Percentiles rank a stretch among this genome's conserved stretches.
phyloP scores from a whole-genome alignment of 2,113 vertebrate species.

The Ptilorrhoa leucosticta region DNA sequence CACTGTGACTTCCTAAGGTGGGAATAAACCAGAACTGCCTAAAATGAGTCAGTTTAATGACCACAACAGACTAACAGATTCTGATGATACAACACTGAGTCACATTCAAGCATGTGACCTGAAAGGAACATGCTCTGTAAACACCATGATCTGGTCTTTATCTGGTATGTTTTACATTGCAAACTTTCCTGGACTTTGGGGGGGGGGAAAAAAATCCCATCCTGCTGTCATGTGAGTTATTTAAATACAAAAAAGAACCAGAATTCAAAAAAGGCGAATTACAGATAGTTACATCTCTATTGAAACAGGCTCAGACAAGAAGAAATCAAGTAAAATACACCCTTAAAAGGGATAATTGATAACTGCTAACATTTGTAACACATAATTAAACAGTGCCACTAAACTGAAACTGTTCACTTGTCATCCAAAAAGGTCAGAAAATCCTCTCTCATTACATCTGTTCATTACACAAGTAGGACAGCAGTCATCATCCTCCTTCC shows the following conservation, averaged over 20 bases:
- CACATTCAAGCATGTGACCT: conserved; percentile 1
- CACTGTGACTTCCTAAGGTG: background rate
- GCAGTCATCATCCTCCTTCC: background rate
- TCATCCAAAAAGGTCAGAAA: background rate
- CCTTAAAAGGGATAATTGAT: background rate
- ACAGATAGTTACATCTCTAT: background rate
- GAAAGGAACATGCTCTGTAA: background rate
- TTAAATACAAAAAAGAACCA: background rate
- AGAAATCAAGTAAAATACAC: background rate
- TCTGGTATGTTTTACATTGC: background rate
- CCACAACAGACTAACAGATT: background rate
- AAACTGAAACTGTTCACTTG: background rate
- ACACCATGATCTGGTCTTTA: background rate
- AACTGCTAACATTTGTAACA: background rate
- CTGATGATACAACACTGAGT: conserved; percentile 31
- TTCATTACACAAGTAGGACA: background rate
- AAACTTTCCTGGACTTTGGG: background rate
- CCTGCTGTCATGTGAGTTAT: background rate
- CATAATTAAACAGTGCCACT: background rate
- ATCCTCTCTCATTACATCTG: background rate
- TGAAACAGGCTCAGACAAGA: background rate
- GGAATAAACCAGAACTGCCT: background rate
- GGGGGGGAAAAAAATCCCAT: background rate
- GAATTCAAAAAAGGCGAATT: background rate
- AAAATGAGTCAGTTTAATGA: conserved; percentile 15